Evolutionary conservation across 2,797 vertebrate genomes (phyloP).

Genomic region (Philypnodon macrostomus): DNA sequence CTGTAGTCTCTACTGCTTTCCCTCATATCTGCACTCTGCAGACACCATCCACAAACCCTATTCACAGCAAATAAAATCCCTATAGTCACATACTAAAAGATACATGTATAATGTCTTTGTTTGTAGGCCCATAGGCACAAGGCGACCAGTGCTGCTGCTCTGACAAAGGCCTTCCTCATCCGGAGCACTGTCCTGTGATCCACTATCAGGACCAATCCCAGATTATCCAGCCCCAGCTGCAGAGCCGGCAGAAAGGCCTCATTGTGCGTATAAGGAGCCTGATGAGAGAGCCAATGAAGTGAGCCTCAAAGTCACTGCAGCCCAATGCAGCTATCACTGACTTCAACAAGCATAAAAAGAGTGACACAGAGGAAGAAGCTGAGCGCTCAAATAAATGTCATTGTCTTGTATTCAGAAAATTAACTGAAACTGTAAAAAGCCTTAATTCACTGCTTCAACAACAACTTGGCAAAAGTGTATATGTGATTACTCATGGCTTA

Average conservation of each 20-base stretch:
- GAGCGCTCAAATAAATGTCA: too few species aligned
- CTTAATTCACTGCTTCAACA: too few species aligned
- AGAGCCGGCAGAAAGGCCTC: constrained; percentile 61
- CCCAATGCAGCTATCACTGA: constrained; percentile 13
- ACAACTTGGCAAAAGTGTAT: too few species aligned
- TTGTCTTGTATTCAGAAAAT: too few species aligned
- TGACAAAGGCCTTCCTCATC: constrained; percentile 58
- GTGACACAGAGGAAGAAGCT: background rate
- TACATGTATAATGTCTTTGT: constrained; percentile 64
- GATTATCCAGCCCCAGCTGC: constrained; percentile 65
- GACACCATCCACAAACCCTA: constrained; percentile 39
- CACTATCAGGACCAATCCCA: constrained; percentile 36
- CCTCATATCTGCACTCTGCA: constrained; percentile 21
- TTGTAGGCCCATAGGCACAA: constrained; percentile 35
- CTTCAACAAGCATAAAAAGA: background rate
- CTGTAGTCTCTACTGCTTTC: constrained; percentile 24
- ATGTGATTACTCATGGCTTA: too few species aligned
- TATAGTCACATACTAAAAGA: constrained; percentile 13
- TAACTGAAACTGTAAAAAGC: too few species aligned
- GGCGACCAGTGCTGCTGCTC: constrained; percentile 30
- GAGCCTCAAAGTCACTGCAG: constrained; percentile 29
- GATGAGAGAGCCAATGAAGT: constrained; percentile 42
- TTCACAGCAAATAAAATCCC: constrained; percentile 42
- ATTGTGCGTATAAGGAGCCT: constrained; percentile 56
- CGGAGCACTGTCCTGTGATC: constrained; percentile 53